phyloP scores from a whole-genome alignment of 2,888 invertebrate species.

The Eupithecia vulgata region DNA sequence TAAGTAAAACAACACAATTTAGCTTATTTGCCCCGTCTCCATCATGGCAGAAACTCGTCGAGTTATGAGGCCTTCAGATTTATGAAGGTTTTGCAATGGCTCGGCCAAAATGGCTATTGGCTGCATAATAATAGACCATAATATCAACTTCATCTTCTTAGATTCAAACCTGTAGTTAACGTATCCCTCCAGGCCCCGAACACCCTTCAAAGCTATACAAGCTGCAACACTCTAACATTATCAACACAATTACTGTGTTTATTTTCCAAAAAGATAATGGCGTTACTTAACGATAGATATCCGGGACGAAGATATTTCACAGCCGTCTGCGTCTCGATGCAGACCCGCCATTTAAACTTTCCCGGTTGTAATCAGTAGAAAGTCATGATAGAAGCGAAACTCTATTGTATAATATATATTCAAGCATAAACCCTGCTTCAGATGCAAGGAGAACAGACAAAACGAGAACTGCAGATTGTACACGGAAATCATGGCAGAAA shows the following conservation, averaged over 20 bases:
- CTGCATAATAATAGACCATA: too few species aligned
- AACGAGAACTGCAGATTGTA: too few species aligned
- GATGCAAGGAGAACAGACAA: background rate
- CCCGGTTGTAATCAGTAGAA: background rate
- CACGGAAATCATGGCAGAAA: too few species aligned
- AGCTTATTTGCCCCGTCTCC: too few species aligned
- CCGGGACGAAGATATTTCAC: conserved; percentile 66
- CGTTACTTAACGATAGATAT: conserved; percentile 80
- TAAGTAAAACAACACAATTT: background rate
- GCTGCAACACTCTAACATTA: background rate
- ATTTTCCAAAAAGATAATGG: conserved; percentile 58
- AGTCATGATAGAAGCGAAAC: background rate
- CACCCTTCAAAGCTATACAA: background rate
- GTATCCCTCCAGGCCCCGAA: background rate
- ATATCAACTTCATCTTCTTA: background rate
- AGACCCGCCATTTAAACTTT: conserved; percentile 32
- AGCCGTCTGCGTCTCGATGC: conserved; percentile 29
- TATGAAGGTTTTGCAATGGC: too few species aligned
- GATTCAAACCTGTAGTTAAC: background rate
- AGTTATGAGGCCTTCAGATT: too few species aligned
- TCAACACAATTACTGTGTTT: conserved; percentile 1
- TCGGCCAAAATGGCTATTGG: too few species aligned
- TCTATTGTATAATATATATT: too few species aligned
- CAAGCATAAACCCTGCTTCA: background rate
- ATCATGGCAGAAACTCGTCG: too few species aligned